Conservation (phyloP, 2,888 invertebrate genomes). For the Heteromurus nitidus region DNA sequence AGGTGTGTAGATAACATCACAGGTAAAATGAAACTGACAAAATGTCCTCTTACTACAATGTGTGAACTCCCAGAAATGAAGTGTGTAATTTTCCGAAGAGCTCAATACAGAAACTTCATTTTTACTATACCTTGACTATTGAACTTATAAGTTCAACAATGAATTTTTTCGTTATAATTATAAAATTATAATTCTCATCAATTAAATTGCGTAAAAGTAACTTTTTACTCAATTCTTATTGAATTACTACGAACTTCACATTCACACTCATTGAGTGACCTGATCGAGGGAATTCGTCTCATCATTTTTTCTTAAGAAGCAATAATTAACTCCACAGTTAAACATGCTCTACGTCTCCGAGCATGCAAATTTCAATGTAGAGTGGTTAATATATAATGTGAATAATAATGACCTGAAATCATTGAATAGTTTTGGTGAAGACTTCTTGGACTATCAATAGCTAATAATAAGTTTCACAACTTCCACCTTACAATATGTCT, state of each 20-base stretch:
- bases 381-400: not conserved
- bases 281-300: not conserved
- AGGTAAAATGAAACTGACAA: too few relatives aligned
- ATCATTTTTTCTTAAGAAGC: not conserved
- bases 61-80: not conserved
- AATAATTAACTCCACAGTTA: not conserved
- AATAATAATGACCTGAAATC: not conserved
- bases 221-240: not conserved
- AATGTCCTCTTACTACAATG: too few relatives aligned
- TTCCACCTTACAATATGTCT: too few relatives aligned
- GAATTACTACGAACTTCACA: not conserved
- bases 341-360: not conserved
- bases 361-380: not conserved
- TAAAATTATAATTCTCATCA: not conserved
- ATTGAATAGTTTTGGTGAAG: not conserved
- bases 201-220: not conserved
- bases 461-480: too few relatives aligned
- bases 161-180: not conserved
- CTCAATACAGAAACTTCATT: not conserved
- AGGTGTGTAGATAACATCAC: not conserved
- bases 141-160: constrained; percentile 17
- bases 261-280: not conserved
- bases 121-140: constrained; percentile 38
- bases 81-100: not conserved
- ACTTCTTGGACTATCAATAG: not conserved